Evolutionary conservation across 2,888 invertebrate genomes (phyloP).

Genomic region (Ypsolopha sequella): DNA sequence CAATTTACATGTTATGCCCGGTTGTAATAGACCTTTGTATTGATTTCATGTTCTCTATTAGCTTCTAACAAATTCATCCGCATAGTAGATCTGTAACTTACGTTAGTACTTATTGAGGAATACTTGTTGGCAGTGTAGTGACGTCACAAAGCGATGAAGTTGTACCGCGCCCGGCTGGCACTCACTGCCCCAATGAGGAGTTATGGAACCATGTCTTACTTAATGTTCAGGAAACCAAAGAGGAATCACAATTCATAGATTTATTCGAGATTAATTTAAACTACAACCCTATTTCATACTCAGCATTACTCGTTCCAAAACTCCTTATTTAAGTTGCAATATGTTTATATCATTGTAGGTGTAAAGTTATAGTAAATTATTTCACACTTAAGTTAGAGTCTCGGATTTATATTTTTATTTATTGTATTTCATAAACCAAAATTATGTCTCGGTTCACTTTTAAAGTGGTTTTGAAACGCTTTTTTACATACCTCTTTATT

Average conservation of each 20-base stretch:
- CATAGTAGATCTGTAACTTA: conserved; percentile 65
- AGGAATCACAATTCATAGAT: conserved; percentile 57
- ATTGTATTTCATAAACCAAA: conserved; percentile 56
- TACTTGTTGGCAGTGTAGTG: conserved; percentile 11
- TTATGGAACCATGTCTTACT: conserved; percentile 55
- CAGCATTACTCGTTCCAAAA: conserved; percentile 61
- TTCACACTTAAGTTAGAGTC: conserved; percentile 63
- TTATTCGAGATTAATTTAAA: conserved; percentile 42
- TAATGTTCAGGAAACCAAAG: conserved; percentile 59
- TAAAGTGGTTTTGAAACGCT: conserved; percentile 65
- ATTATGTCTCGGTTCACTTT: conserved; percentile 59
- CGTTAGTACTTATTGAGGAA: conserved; percentile 64
- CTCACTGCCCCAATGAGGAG: conserved; percentile 37
- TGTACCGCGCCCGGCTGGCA: conserved; percentile 12
- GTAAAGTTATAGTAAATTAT: conserved; percentile 68
- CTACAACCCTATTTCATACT: conserved; percentile 7
- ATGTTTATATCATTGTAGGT: conserved; percentile 60
- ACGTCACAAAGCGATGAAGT: conserved; percentile 12
- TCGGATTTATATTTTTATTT: conserved; percentile 39
- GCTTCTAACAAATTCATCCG: conserved; percentile 54
- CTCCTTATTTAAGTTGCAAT: conserved; percentile 66
- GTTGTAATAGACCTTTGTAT: conserved; percentile 18
- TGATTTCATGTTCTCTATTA: conserved; percentile 54
- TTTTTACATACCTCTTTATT: conserved; percentile 64
- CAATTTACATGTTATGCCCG: neutral